Evolutionary conservation across 2,113 vertebrate genomes (phyloP).

Genomic region (Butorides virescens): DNA sequence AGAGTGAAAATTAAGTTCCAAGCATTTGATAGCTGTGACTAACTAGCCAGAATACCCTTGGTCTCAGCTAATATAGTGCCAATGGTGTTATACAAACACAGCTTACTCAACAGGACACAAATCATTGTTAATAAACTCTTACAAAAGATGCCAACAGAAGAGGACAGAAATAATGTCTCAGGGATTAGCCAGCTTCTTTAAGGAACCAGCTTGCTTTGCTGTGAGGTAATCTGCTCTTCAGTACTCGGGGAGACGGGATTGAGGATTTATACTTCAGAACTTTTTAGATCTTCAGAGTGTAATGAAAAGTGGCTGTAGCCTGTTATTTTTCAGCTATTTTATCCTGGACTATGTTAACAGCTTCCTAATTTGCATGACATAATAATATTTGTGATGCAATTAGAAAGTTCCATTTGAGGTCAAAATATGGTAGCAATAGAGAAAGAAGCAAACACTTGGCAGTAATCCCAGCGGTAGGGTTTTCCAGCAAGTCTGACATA

Average conservation of each 20-base stretch:
- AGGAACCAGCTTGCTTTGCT: neutral
- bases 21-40: slow-evolving; percentile 41
- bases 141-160: slow-evolving; percentile 29
- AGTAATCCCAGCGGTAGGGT: slow-evolving; percentile 31
- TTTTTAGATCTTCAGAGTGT: neutral
- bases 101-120: slow-evolving; percentile 46
- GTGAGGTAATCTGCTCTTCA: slow-evolving; percentile 21
- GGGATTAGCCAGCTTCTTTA: slow-evolving; percentile 15
- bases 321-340: slow-evolving; percentile 31
- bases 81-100: slow-evolving; percentile 47
- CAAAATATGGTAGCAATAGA: slow-evolving; percentile 67
- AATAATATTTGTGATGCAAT: slow-evolving; percentile 60
- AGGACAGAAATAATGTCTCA: neutral
- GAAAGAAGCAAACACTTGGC: slow-evolving; percentile 63
- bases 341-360: slow-evolving; percentile 22
- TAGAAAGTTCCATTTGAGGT: slow-evolving; percentile 61
- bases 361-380: slow-evolving; percentile 50
- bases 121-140: slow-evolving; percentile 39
- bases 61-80: slow-evolving; percentile 8
- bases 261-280: neutral
- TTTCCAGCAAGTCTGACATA: slow-evolving; percentile 37
- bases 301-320: slow-evolving; percentile 32
- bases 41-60: slow-evolving; percentile 3
- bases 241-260: neutral
- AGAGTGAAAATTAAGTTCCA: slow-evolving; percentile 49